These are phyloP conservation scores for Conopomorpha cramerella DNA, from an alignment of 1,140 invertebrate genomes.

Conservation along the genomic window DNA sequence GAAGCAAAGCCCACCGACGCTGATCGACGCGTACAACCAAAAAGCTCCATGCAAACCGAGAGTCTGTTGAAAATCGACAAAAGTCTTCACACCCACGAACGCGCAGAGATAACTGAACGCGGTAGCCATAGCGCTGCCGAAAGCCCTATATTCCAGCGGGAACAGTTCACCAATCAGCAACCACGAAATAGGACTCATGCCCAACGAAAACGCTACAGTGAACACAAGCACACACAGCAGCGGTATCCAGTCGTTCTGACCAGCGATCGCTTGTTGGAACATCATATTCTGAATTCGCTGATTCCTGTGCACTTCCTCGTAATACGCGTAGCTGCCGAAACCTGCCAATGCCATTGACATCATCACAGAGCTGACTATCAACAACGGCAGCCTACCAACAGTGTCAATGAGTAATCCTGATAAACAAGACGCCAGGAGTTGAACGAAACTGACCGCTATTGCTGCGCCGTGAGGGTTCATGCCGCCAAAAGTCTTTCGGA, in stretches of 20 bases:
- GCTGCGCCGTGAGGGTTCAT: slow-evolving; percentile 86
- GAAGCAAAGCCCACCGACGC: slow-evolving; percentile 82
- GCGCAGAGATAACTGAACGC: slow-evolving; percentile 88
- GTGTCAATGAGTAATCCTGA: slow-evolving; percentile 82
- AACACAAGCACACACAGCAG: slow-evolving; percentile 81
- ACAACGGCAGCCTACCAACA: slow-evolving; percentile 77
- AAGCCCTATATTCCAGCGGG: slow-evolving; percentile 81
- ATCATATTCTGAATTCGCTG: slow-evolving; percentile 54
- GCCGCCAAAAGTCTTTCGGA: slow-evolving; percentile 77
- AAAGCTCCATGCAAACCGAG: slow-evolving; percentile 85
- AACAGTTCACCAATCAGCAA: slow-evolving; percentile 90
- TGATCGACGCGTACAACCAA: slow-evolving; percentile 87
- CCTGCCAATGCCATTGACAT: slow-evolving; percentile 83
- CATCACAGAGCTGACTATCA: slow-evolving; percentile 80
- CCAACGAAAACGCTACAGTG: slow-evolving; percentile 84
- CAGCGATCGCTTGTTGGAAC: slow-evolving; percentile 48
- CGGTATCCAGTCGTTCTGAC: slow-evolving; percentile 80
- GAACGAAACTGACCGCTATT: slow-evolving; percentile 80
- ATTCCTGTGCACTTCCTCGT: slow-evolving; percentile 66
- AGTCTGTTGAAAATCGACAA: slow-evolving; percentile 79
- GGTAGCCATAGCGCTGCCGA: slow-evolving; percentile 83
- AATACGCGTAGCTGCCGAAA: slow-evolving; percentile 82
- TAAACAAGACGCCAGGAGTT: slow-evolving; percentile 77
- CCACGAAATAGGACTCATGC: slow-evolving; percentile 91
- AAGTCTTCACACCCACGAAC: slow-evolving; percentile 90